Percentiles rank a stretch among this genome's conserved stretches.
Conservation (phyloP, 2,888 invertebrate species). For the Myopa tessellatipennis region DNA sequence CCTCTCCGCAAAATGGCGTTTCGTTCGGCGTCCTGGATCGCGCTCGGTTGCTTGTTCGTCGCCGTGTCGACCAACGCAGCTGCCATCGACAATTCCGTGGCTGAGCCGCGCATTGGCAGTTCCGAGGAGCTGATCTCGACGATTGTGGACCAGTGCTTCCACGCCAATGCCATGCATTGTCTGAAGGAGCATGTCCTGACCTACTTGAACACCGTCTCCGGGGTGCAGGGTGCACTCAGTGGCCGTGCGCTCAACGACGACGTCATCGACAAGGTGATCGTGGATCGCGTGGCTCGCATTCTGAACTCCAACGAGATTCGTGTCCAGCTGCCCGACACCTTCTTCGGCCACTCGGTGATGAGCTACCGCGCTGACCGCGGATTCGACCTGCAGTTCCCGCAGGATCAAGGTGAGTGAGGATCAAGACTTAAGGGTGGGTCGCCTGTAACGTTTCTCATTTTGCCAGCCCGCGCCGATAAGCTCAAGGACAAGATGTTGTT, state of each 20-base stretch:
- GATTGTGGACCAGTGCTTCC: slow-evolving; percentile 80
- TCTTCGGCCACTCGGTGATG: slow-evolving; percentile 76
- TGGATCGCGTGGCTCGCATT: slow-evolving; percentile 78
- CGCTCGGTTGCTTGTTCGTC: slow-evolving; percentile 71
- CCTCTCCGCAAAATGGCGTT: slow-evolving; percentile 58
- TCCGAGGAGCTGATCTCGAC: slow-evolving; percentile 79
- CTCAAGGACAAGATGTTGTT: slow-evolving; percentile 86
- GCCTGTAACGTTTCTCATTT: background rate
- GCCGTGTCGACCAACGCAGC: slow-evolving; percentile 70
- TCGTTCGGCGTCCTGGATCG: slow-evolving; percentile 69
- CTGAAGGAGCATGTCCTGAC: slow-evolving; percentile 82
- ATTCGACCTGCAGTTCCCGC: slow-evolving; percentile 74
- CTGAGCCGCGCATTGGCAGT: slow-evolving; percentile 72
- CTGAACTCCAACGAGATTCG: slow-evolving; percentile 81
- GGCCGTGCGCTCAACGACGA: slow-evolving; percentile 73
- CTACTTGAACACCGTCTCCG: slow-evolving; percentile 79
- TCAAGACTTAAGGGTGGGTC: background rate
- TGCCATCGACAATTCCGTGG: slow-evolving; percentile 70
- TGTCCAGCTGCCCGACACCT: slow-evolving; percentile 77
- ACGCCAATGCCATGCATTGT: slow-evolving; percentile 77
- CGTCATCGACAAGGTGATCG: slow-evolving; percentile 80
- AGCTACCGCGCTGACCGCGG: slow-evolving; percentile 77
- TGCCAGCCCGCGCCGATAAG: slow-evolving; percentile 80
- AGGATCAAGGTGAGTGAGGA: slow-evolving; percentile 63
- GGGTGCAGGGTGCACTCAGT: slow-evolving; percentile 72